Base-by-base conservation (phyloP, 2,797 vertebrate species). In the Myotis myotis region DNA sequence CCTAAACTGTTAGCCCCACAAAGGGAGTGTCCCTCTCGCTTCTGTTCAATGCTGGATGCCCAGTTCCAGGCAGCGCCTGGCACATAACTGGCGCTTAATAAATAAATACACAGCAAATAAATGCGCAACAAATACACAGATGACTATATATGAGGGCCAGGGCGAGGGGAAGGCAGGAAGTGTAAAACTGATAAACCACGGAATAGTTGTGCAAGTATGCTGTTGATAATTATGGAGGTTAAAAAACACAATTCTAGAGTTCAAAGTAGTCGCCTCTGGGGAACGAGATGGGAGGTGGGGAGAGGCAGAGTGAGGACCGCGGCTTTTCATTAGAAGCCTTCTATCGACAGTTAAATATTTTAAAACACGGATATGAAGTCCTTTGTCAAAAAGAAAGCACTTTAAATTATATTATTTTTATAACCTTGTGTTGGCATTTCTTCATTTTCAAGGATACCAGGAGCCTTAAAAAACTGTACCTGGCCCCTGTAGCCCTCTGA, bases 361-460 rank as follows among this genome's bases (percentile, higher is more conserved):
- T 64, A 95, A 93, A 93, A 84, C 30, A 30, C 8, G 38, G 70
- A 20, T 51, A 70, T 64, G 55, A 74, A 92, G 36, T 41, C 55
- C 62, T 74, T 95, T 74, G 66, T 90, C 74, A 93, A 94, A 96
- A 95, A 33, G 66, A 92, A 96, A 41, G 84, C n/a, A 89, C 91
- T 87, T 93, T 62, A 72, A 84, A 66, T 74, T 85, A 93, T 82
- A 71, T 72, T 17, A 78, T 78, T 88, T 83, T 74, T 64, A 70
- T 79, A 83, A 60, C 23, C 74, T 41, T 91, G 15, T 38, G 7
- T 36, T 95, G 70, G 60, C 76, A 96, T 93, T 62, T 95, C 89
- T 84, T 94, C 81, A 80, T 51, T 75, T 95, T 95, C 53, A 86
- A 92, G 74, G 87, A 82, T 25, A 74, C 19, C 53, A 28, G 38